Percentiles rank a stretch among this genome's conserved stretches.
These are phyloP conservation scores for Tachystola acroxantha DNA, from an alignment of 2,888 invertebrate genomes.

Conservation along the genomic window DNA sequence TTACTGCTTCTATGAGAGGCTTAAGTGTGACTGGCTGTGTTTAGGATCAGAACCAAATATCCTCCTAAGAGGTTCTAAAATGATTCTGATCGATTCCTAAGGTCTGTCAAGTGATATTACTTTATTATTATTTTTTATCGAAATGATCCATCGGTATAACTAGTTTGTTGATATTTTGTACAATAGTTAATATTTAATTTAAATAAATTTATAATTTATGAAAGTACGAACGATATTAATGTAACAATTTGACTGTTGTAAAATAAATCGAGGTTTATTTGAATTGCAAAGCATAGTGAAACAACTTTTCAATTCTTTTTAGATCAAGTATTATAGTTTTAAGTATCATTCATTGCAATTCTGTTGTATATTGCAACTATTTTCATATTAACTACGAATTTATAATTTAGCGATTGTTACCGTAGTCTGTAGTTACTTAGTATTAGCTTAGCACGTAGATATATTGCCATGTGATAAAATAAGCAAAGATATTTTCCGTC, in stretches of 20 bases:
- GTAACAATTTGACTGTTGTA: conserved; percentile 42
- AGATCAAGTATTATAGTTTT: conserved; percentile 55
- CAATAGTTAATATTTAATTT: conserved; percentile 45
- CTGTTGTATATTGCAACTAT: conserved; percentile 54
- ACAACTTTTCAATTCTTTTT: conserved; percentile 37
- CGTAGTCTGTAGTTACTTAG: conserved; percentile 59
- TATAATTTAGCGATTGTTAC: conserved; percentile 65
- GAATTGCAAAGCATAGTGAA: conserved; percentile 30
- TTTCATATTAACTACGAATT: conserved; percentile 69
- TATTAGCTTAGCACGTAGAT: conserved; percentile 23
- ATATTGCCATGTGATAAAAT: conserved; percentile 32
- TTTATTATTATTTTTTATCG: conserved; percentile 28
- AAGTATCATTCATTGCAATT: conserved; percentile 45
- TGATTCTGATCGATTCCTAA: conserved; percentile 7
- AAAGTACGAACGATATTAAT: conserved; percentile 31
- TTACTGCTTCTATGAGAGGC: neutral
- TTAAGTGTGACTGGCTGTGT: neutral
- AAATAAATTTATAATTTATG: conserved; percentile 39
- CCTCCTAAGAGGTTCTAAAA: neutral
- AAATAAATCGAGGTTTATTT: conserved; percentile 28
- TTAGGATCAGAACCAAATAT: neutral
- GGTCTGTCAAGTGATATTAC: conserved; percentile 34
- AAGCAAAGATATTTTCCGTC: neutral
- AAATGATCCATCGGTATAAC: conserved; percentile 46
- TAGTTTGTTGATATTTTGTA: conserved; percentile 55